Evolutionary conservation across 2,888 invertebrate species (phyloP), one percentile per base, ranked within the genome.

Genomic region (Dichetophora obliterata): DNA sequence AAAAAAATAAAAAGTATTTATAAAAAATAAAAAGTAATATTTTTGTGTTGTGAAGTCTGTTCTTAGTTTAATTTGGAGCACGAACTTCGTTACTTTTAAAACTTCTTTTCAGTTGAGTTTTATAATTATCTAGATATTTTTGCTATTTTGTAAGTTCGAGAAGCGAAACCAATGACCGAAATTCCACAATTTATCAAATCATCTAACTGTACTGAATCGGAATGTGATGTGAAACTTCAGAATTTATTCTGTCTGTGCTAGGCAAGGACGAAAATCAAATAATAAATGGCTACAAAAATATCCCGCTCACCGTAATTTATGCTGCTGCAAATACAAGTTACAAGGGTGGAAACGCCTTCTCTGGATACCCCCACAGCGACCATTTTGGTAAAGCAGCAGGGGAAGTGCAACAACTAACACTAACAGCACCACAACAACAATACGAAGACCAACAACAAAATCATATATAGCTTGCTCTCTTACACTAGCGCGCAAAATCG

Each of bases 381-480:
- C 74, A 74, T 74, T 74, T 74, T 74, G 57, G 43, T 37, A 71
- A 16, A 19, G 71, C 48, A 74, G 37, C 74, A 54, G 66, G 74
- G 52, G 66, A 74, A 74, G 24, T 52, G 73, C 61, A 73, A 50
- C 71, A 63, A 63, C 71, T 9, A 65, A 27, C 31, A 43, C 19
- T 16, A 14, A n/a, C 34, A 24, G 14, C 5, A 14, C 71, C 37
- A 22, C 57, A 71, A 43, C 37, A 57, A 19, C 19, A 34, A 37
- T 16, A 5, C 2, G 9, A 8, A 54, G 1, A 22, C n/a, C 63
- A 63, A 61, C 22, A 61, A n/a, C 68, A 22, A 57, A 43, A 50
- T 5, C n/a, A 52, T 37, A 16, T 71, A 72, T 72, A 61, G 48
- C 59, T 22, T 8, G 19, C 72, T 72, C 72, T 72, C 61, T 72